Conservation (phyloP, 2,797 vertebrate species). For the Bovichtus diacanthus region DNA sequence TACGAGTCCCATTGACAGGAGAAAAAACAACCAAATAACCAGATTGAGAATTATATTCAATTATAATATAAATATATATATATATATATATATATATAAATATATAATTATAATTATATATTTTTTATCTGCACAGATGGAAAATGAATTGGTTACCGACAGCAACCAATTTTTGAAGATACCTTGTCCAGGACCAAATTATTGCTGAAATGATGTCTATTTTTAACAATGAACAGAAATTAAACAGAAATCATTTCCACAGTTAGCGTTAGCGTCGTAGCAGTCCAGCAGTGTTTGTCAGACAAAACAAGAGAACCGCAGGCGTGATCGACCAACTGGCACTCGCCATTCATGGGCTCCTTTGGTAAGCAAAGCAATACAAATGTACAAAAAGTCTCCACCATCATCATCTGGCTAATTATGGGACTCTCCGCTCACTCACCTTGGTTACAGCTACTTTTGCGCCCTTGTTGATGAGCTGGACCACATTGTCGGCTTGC, state of each 20-base stretch:
- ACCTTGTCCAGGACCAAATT: not conserved
- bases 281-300: not conserved
- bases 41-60: too few relatives aligned
- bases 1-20: too few relatives aligned
- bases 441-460: slow-evolving; percentile 99
- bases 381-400: not conserved
- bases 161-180: not conserved
- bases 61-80: too few relatives aligned
- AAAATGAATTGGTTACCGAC: not conserved
- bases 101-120: too few relatives aligned
- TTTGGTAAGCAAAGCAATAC: not conserved
- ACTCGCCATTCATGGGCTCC: not conserved
- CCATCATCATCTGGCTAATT: not conserved
- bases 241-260: not conserved
- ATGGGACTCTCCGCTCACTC: slow-evolving; percentile 67
- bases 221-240: not conserved
- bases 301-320: not conserved
- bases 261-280: not conserved
- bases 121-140: not conserved
- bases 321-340: not conserved
- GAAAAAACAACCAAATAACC: too few relatives aligned
- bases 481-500: slow-evolving; percentile 97
- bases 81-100: too few relatives aligned
- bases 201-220: not conserved
- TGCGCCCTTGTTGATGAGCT: slow-evolving; percentile 99